A percentile compares a stretch with the other conserved stretches of the same genome.
phyloP scores from a whole-genome alignment of 2,888 invertebrate genomes.

The Homarus gammarus region DNA sequence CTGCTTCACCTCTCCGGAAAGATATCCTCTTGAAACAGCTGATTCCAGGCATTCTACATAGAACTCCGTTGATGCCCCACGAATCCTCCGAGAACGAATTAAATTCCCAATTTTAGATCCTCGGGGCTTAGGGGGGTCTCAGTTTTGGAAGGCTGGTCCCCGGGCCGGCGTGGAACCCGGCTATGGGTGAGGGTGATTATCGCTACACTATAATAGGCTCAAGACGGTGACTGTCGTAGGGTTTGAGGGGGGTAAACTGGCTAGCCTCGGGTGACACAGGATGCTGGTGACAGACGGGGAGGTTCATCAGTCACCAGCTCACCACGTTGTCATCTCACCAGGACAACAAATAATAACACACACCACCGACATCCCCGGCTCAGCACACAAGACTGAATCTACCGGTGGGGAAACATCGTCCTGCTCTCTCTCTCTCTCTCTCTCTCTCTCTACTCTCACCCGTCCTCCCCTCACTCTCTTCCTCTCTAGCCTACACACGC shows the following conservation, averaged over 20 bases:
- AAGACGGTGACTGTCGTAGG: background rate
- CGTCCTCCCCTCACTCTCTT: background rate
- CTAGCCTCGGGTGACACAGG: background rate
- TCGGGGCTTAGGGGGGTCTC: background rate
- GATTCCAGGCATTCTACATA: slow-evolving; percentile 14
- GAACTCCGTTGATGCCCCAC: background rate
- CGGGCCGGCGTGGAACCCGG: background rate
- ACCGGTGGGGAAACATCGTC: background rate
- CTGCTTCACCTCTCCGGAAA: slow-evolving; percentile 20
- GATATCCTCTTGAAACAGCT: slow-evolving; percentile 38
- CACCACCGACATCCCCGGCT: background rate
- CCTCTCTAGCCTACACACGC: slow-evolving; percentile 2
- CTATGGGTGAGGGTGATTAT: background rate
- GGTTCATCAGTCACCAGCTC: background rate
- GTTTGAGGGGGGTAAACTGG: background rate
- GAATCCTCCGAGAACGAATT: background rate
- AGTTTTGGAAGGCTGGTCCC: background rate
- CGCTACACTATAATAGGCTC: too few relatives aligned
- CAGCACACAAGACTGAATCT: background rate
- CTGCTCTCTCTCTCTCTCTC: background rate
- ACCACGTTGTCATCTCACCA: background rate
- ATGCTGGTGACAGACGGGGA: background rate
- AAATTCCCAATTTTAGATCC: background rate
- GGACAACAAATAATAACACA: background rate
- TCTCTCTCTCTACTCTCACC: background rate